Evolutionary conservation across 2,113 vertebrate species (phyloP), one percentile per base, ranked within the genome.

Genomic region (Prunella fulvescens): DNA sequence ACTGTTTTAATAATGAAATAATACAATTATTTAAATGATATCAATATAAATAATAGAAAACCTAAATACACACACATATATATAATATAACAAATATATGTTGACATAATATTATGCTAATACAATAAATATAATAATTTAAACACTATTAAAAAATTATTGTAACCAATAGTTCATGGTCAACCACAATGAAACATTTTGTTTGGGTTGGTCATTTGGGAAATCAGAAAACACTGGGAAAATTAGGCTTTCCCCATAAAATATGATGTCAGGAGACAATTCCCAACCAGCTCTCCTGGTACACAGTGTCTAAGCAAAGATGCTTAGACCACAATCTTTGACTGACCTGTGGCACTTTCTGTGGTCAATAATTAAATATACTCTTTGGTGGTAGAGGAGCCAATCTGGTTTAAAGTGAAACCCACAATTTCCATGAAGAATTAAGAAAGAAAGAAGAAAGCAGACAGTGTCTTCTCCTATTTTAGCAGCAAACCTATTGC

Each of bases 121-220:
- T 28, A 54, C 23, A 4, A 47, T 11, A n/a, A 40, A 28, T 28
- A 16, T 13, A 24, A 29, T 48, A 4, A 48, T 85, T 17, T 4
- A 42, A 65, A 4, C 3, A 19, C 3, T 19, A 0, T 13, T 65
- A 11, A 0, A 3, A 33, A 40, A 20, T 20, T 81, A 11, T 62
- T 64, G 35, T 29, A 62, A 14, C 24, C 10, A 72, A 14, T 29
- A 70, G 16, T 42, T 88, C 60, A 56, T 48, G 14, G 42, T 39
- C 39, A 81, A 19, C 35, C 39, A 47, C 50, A 50, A 39, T 23
- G 5, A 78, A 86, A 48, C 23, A 50, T 37, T 96, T 66, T 4
- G 29, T 42, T 83, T 83, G 44, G 31, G 26, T 42, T 61, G 10
- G 22, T 58, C 37, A 72, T 19, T 45, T 50, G 44, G 22, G 31